phyloP scores from a whole-genome alignment of 2,113 vertebrate genomes.

The Menidia beryllina region DNA sequence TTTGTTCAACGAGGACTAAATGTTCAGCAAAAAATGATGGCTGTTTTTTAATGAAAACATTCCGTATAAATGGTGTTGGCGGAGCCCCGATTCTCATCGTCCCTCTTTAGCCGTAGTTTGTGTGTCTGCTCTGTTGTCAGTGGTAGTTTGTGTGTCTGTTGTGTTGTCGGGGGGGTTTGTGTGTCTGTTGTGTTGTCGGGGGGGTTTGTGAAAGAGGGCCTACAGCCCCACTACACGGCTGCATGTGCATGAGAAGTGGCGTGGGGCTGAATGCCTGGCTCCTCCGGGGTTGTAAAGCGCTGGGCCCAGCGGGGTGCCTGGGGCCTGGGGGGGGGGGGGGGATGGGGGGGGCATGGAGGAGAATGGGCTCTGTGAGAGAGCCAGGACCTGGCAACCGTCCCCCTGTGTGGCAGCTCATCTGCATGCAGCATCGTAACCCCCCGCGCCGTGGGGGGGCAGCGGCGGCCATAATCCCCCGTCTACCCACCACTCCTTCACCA shows the following conservation, averaged over 20 bases:
- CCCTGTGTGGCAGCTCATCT: slow-evolving; percentile 93
- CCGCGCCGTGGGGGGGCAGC: slow-evolving; percentile 85
- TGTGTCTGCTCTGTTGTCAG: too few species aligned
- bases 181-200: slow-evolving; percentile 68
- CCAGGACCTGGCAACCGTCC: slow-evolving; percentile 85
- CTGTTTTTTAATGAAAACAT: too few species aligned
- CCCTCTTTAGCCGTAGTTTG: slow-evolving; percentile 63
- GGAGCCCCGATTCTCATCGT: slow-evolving; percentile 72
- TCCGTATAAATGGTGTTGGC: slow-evolving; percentile 68
- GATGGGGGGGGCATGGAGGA: slow-evolving; percentile 81
- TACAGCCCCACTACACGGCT: slow-evolving; percentile 70
- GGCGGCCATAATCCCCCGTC: slow-evolving; percentile 80
- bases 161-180: too few species aligned
- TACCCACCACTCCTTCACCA: slow-evolving; percentile 67
- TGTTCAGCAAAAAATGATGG: too few species aligned
- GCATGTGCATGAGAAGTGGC: slow-evolving; percentile 79
- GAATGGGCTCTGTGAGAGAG: slow-evolving; percentile 93
- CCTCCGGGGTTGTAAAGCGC: slow-evolving; percentile 87
- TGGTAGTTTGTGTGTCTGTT: too few species aligned
- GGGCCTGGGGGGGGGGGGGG: slow-evolving; percentile 75
- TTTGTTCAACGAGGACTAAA: too few species aligned
- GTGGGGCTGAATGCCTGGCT: slow-evolving; percentile 82
- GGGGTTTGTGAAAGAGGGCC: slow-evolving; percentile 71
- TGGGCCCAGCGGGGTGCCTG: slow-evolving; percentile 92
- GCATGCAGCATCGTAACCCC: slow-evolving; percentile 95